These are phyloP conservation scores for Leucophora obtusa DNA, from an alignment of 2,888 invertebrate species.

Conservation along the genomic window DNA sequence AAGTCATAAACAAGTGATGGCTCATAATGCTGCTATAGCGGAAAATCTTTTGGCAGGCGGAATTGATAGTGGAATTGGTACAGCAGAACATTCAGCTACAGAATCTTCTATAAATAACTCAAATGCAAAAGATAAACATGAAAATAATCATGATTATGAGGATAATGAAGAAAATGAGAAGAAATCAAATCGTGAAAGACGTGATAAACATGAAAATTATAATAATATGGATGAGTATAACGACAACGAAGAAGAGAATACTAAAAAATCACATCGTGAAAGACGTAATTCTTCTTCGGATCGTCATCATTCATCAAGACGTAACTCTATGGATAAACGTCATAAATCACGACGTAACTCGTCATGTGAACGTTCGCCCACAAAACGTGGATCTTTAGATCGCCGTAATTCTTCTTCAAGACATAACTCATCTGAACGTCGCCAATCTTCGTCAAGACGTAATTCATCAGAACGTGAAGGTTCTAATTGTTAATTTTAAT, in stretches of 20 bases:
- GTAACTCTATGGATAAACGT: conserved; percentile 39
- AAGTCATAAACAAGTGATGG: conserved; percentile 64
- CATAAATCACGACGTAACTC: conserved; percentile 20
- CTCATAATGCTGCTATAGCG: conserved; percentile 53
- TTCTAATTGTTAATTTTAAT: conserved; percentile 43
- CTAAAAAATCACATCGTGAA: conserved; percentile 67
- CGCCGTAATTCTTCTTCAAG: background rate
- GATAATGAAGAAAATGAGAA: conserved; percentile 36
- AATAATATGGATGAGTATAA: conserved; percentile 23
- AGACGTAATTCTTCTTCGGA: conserved; percentile 44
- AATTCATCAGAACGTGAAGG: conserved; percentile 10
- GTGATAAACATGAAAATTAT: conserved; percentile 47
- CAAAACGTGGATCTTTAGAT: conserved; percentile 26
- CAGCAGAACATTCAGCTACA: conserved; percentile 50
- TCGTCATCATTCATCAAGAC: conserved; percentile 26
- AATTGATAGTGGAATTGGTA: conserved; percentile 48
- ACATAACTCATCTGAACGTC: conserved; percentile 32
- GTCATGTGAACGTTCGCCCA: background rate
- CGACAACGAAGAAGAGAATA: background rate
- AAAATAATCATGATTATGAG: conserved; percentile 15
- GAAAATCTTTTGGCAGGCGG: conserved; percentile 49
- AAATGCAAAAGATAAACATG: conserved; percentile 7
- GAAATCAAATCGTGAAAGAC: conserved; percentile 60
- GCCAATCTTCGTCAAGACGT: background rate
- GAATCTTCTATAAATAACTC: conserved; percentile 38